A percentile compares a stretch with the other conserved stretches of the same genome.
phyloP scores from a whole-genome alignment of 2,113 vertebrate genomes.

The Illadopsis cleaveri region DNA sequence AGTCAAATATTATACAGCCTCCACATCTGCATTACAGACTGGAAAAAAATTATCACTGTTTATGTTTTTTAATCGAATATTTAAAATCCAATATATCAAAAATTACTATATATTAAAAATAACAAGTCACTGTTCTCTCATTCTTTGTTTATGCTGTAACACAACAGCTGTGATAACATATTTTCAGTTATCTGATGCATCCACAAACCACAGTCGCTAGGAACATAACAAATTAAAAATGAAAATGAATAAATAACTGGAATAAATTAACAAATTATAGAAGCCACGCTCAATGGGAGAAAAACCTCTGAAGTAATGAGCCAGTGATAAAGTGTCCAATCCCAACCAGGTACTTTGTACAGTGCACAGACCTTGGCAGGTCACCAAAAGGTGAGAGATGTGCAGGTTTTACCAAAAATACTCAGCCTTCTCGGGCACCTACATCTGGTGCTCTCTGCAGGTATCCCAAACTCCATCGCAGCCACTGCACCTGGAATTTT shows the following conservation, averaged over 20 bases:
- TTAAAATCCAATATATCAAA: background rate
- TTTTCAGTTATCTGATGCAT: constrained; percentile 33
- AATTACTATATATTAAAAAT: background rate
- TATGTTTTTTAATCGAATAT: background rate
- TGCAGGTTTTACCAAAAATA: background rate
- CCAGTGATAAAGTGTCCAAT: background rate
- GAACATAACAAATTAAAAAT: constrained; percentile 33
- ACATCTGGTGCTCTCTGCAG: background rate
- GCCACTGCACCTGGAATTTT: background rate
- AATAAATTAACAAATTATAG: background rate
- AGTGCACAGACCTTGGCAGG: background rate
- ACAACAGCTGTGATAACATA: constrained; percentile 35
- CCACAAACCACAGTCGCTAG: constrained; percentile 10
- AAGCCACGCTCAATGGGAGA: background rate
- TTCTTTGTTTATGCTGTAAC: constrained; percentile 26
- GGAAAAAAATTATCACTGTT: background rate
- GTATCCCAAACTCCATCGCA: background rate
- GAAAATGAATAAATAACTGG: constrained; percentile 33
- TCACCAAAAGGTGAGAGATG: background rate
- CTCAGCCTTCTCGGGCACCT: background rate
- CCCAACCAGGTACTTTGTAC: background rate
- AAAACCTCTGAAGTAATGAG: background rate
- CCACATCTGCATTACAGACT: background rate
- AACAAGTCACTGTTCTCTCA: background rate
- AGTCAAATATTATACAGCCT: background rate